phyloP scores from a whole-genome alignment of 2,113 vertebrate genomes.

The Pithys albifrons region DNA sequence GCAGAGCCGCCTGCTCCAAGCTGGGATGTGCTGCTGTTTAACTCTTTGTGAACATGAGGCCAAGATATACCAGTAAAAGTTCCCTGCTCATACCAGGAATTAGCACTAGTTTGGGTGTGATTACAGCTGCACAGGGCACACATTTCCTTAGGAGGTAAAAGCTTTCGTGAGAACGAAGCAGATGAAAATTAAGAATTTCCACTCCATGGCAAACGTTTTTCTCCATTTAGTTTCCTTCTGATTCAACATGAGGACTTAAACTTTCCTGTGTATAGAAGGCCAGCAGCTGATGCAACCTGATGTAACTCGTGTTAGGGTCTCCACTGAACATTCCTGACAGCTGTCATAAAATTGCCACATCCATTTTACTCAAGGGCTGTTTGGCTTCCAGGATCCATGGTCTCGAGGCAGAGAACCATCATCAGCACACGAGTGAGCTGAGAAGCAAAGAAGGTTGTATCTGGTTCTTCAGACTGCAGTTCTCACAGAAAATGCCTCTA shows the following conservation, averaged over 20 bases:
- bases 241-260: not conserved
- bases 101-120: not conserved
- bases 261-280: not conserved
- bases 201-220: not conserved
- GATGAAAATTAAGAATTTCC: not conserved
- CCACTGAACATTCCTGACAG: not conserved
- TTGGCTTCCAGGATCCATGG: not conserved
- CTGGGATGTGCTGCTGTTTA: not conserved
- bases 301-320: not conserved
- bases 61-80: not conserved
- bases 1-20: not conserved
- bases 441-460: not conserved
- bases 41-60: fast-evolving
- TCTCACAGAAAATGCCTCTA: not conserved
- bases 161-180: not conserved
- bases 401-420: not conserved
- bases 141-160: not conserved
- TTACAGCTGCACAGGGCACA: not conserved
- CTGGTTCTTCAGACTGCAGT: not conserved
- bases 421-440: not conserved
- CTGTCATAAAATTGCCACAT: not conserved
- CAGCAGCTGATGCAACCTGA: not conserved
- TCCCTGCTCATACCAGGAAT: not conserved
- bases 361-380: not conserved
- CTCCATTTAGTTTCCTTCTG: not conserved